Base-by-base conservation (phyloP, 2,113 vertebrate genomes). In the Struthio camelus region DNA sequence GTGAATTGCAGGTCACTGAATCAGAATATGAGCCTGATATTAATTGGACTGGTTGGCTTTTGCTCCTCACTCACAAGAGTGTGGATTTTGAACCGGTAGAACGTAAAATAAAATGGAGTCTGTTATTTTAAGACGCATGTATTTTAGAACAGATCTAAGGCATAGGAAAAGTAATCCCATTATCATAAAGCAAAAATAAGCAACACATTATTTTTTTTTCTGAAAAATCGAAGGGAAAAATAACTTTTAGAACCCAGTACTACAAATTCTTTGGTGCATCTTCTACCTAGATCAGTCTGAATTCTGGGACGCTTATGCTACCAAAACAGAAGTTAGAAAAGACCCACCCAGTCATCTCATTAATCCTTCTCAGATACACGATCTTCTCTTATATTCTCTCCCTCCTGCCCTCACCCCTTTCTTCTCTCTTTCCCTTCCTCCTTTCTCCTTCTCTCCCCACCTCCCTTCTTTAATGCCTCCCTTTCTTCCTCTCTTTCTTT, bases 1-100 rank as follows among this genome's bases (percentile, higher is more conserved):
- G 70, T 95, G 91, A 97, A 91, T 38, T 94, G 4, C 14, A 75
- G 87, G 93, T 94, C 94, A 89, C 54, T 80, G 88, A 92, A 77
- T 89, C 36, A 85, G 67, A 85, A 75, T 89, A 85, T 95, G 78
- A 94, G 34, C 50, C 32, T 82, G 48, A 46, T 80, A 87, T 83
- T 95, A 93, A 80, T 89, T 93, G 84, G 53, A 77, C 14, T 69
- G 3, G 19, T 94, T 73, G 53, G 38, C 89, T 93, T 91, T 95
- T 94, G 69, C 48, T 89, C 78, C 38, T 94, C 59, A 9, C 20
- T 67, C 22, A 32, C 28, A 51, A 87, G 94, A 72, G 53, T 44
- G 14, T 44, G n/a, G 20, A 38, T 76, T 84, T 84, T 89, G 46
- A 93, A 80, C 64, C 83, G 73, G 15, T 17, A 67, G 16, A 23